These are phyloP conservation scores for Istiophorus platypterus DNA, from an alignment of 2,113 vertebrate species.

Conservation along the genomic window DNA sequence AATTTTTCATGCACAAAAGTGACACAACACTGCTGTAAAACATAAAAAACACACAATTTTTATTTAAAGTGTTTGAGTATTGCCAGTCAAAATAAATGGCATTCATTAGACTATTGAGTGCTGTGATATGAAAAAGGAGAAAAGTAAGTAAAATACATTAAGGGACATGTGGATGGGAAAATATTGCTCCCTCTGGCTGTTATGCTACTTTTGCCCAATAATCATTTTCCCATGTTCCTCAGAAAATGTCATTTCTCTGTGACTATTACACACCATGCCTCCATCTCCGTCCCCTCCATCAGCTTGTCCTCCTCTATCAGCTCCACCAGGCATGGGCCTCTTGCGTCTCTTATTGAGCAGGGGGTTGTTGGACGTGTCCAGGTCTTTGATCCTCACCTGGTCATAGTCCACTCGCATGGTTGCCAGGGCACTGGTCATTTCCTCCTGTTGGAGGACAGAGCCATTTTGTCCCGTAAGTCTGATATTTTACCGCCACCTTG, in stretches of 20 bases:
- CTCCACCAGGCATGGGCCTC: slow-evolving; percentile 82
- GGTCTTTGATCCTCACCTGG: slow-evolving; percentile 97
- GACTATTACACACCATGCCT: slow-evolving; percentile 31
- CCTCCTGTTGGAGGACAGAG: slow-evolving; percentile 60
- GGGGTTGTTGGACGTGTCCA: slow-evolving; percentile 96
- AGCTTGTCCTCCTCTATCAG: slow-evolving; percentile 61
- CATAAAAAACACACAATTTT: slow-evolving; percentile 35
- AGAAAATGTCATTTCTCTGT: slow-evolving; percentile 53
- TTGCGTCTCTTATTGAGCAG: slow-evolving; percentile 96
- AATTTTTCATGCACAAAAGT: slow-evolving; percentile 10
- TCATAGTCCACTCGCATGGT: slow-evolving; percentile 93
- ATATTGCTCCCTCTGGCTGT: slow-evolving; percentile 36
- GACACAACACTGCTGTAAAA: slow-evolving; percentile 25
- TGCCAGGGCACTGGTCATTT: slow-evolving; percentile 79
- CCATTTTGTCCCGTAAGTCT: not conserved
- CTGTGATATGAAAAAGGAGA: slow-evolving; percentile 24
- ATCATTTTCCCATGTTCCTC: slow-evolving; percentile 35
- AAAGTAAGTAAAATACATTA: slow-evolving; percentile 35
- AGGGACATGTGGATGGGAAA: slow-evolving; percentile 25
- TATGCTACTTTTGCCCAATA: slow-evolving; percentile 22
- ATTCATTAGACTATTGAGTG: slow-evolving; percentile 27
- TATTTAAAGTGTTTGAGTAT: slow-evolving; percentile 34
- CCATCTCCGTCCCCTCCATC: slow-evolving; percentile 16
- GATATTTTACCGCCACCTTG: slow-evolving; percentile 48
- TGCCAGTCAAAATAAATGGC: slow-evolving; percentile 41